Evolutionary conservation across 2,113 vertebrate genomes (phyloP).

Genomic region (Hoplias malabaricus): DNA sequence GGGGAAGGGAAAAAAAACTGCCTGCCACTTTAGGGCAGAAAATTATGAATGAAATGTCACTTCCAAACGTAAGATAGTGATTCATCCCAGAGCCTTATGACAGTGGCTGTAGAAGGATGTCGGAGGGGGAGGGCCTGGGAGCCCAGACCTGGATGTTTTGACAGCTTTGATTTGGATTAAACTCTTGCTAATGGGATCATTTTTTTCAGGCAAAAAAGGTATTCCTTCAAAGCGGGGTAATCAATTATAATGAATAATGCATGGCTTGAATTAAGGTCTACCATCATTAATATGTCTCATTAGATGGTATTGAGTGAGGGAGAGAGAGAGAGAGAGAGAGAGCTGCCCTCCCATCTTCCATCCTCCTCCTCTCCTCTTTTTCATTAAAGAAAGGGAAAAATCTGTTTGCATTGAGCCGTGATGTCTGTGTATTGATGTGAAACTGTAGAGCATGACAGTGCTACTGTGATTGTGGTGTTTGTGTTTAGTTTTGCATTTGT

Average conservation of each 20-base stretch:
- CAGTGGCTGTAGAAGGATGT: slow-evolving; percentile 90
- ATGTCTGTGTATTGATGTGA: slow-evolving; percentile 72
- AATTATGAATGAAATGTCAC: slow-evolving; percentile 90
- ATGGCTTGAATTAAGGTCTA: slow-evolving; percentile 90
- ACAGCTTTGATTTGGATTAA: slow-evolving; percentile 96
- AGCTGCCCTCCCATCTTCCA: slow-evolving; percentile 15
- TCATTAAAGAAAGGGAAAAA: slow-evolving; percentile 45
- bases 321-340: slow-evolving; percentile 59
- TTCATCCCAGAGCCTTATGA: slow-evolving; percentile 96
- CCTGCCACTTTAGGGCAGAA: slow-evolving; percentile 79
- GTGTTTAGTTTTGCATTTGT: background rate
- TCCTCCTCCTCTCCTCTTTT: slow-evolving; percentile 54
- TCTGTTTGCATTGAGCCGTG: slow-evolving; percentile 69
- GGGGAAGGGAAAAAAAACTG: slow-evolving; percentile 68
- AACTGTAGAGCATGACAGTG: slow-evolving; percentile 35
- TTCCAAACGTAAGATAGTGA: slow-evolving; percentile 83
- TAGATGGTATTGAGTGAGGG: slow-evolving; percentile 88
- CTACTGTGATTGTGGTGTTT: background rate
- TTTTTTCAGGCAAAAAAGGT: slow-evolving; percentile 89
- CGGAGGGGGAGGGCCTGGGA: slow-evolving; percentile 78
- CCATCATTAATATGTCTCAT: slow-evolving; percentile 99
- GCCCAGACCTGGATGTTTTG: slow-evolving; percentile 85
- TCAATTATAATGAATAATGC: slow-evolving; percentile 99
- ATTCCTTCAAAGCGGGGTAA: slow-evolving; percentile 87
- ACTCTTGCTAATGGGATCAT: slow-evolving; percentile 92